Base-by-base conservation (phyloP, 2,888 invertebrate genomes). In the Gymnosoma rotundatum region DNA sequence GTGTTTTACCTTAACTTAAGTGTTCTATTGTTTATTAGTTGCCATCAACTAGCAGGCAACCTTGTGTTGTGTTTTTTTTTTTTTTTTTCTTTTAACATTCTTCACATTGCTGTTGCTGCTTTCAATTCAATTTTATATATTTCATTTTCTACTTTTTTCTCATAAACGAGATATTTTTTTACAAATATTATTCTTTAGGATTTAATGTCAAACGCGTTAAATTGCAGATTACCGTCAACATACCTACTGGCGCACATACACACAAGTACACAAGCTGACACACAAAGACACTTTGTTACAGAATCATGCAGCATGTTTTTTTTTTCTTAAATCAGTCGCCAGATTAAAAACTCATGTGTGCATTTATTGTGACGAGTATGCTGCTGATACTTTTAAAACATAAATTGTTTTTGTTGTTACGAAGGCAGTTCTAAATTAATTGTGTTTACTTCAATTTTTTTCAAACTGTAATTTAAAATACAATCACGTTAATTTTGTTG, bases 141-240 rank as follows among this genome's bases (percentile, higher is more conserved):
- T 18, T 45, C 21, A 10, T 64, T 54, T 56, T 48, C 25, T 64
- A n/a, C 52, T 54, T 45, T 54, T 25, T 61, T 42, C 16, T 21
- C 7, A 42, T 73, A 61, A 50, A 50, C 16, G 42, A 42, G 8
- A 18, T 76, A 32, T 50, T 50, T 63, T 25, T 67, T 58, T 25
- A 38, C 50, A 69, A 70, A 70, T 82, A 82, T 82, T 70, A 70
- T 76, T 60, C 52, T 78, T 84, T 45, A 56, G 80, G 80, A 79
- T 83, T 83, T 80, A 61, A 69, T 83, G 73, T 80, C 63, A 76
- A 78, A 78, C 36, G 73, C 80, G 52, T 78, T 80, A 78, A 81
- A 84, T 81, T 81, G 42, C 58, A 81, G 75, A 81, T 81, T 84
- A 81, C 58, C 63, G 76, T 20, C 38, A 61, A 83, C 45, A 54